A percentile compares a stretch with the other conserved stretches of the same genome.
These are phyloP conservation scores for Phoenicopterus ruber DNA, from an alignment of 2,113 vertebrate genomes.

Conservation along the genomic window DNA sequence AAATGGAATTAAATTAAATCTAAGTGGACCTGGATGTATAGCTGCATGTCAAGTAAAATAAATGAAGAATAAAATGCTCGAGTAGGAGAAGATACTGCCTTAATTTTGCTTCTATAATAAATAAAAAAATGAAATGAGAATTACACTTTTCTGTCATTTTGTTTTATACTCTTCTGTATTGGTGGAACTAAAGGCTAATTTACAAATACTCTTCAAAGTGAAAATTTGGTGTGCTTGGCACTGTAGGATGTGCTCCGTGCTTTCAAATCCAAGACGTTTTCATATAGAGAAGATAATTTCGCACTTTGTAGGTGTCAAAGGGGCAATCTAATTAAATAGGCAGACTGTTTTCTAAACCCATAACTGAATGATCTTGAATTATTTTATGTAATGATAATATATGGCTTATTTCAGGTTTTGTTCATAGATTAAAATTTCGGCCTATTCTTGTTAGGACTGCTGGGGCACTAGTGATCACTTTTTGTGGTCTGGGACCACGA, in stretches of 20 bases:
- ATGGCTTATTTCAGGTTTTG: background rate
- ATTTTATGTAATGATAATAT: background rate
- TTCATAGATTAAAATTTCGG: background rate
- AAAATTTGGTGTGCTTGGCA: background rate
- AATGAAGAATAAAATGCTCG: background rate
- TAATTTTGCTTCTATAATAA: background rate
- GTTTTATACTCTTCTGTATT: background rate
- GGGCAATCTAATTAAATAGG: background rate
- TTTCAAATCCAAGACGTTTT: background rate
- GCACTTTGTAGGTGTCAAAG: background rate
- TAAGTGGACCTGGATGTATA: background rate
- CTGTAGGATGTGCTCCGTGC: background rate
- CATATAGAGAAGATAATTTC: background rate
- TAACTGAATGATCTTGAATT: background rate
- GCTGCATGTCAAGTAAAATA: background rate
- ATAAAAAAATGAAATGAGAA: background rate
- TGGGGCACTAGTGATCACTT: accelerated
- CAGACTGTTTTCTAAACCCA: background rate
- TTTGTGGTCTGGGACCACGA: background rate
- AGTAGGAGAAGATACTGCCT: background rate
- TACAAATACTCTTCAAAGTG: background rate
- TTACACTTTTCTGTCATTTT: background rate
- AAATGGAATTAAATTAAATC: background rate
- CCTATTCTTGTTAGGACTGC: background rate
- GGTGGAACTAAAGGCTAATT: background rate